A percentile compares a stretch with the other conserved stretches of the same genome.
These are phyloP conservation scores for Globodera ellingtonae DNA, from an alignment of 1,140 invertebrate genomes.

Conservation along the genomic window DNA sequence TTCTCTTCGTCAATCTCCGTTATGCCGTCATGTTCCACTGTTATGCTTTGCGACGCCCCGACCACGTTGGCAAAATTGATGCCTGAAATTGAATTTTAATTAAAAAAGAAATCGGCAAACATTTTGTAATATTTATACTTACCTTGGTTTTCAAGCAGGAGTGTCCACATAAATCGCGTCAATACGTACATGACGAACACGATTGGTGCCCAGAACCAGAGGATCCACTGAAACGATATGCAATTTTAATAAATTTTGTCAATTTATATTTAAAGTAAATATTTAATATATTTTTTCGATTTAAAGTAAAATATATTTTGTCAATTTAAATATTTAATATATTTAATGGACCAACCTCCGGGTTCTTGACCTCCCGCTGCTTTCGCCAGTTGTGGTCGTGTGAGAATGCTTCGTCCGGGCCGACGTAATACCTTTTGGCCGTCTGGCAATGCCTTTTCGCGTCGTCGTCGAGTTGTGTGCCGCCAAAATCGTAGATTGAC, in stretches of 20 bases:
- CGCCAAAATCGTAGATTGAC: constrained; percentile 39
- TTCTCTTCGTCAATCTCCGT: constrained; percentile 43
- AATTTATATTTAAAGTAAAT: not conserved
- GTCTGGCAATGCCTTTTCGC: constrained; percentile 44
- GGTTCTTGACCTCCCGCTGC: constrained; percentile 38
- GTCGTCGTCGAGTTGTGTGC: constrained; percentile 39
- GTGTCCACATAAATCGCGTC: constrained; percentile 37
- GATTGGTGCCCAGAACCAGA: constrained; percentile 42
- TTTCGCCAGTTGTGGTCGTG: constrained; percentile 28
- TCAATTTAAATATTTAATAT: too few species aligned
- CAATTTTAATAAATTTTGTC: not conserved
- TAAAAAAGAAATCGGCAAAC: constrained; percentile 3
- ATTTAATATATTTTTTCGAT: not conserved
- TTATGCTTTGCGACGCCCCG: constrained; percentile 17
- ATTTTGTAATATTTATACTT: constrained; percentile 9
- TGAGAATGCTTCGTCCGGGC: constrained; percentile 32
- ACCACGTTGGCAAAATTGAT: constrained; percentile 39
- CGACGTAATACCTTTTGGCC: constrained; percentile 40
- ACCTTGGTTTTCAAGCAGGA: constrained; percentile 41
- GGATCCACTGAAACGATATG: constrained; percentile 27
- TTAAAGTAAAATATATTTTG: not conserved
- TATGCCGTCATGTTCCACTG: constrained; percentile 36
- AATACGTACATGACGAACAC: constrained; percentile 43
- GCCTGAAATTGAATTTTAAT: constrained; percentile 16
- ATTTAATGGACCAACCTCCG: constrained; percentile 34